Evolutionary conservation across 2,797 vertebrate genomes (phyloP).

Genomic region (Xiphorhynchus erythropygius): DNA sequence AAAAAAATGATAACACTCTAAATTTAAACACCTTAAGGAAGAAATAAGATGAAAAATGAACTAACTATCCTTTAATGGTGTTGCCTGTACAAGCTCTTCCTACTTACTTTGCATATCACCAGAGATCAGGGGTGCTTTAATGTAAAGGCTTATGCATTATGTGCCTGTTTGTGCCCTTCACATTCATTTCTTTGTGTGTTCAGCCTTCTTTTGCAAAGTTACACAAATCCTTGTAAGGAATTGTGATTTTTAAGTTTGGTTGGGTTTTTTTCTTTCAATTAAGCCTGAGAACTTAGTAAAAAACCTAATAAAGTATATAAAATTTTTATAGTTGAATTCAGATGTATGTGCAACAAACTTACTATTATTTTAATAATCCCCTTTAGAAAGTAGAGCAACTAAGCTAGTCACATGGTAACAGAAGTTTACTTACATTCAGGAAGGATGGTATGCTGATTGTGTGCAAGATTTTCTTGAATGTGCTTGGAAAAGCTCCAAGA

Average conservation of each 20-base stretch:
- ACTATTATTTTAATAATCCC: background rate
- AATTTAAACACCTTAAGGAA: background rate
- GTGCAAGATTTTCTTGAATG: slow-evolving; percentile 89
- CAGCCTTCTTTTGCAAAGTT: background rate
- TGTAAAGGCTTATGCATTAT: background rate
- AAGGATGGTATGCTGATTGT: slow-evolving; percentile 87
- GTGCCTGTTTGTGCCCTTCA: background rate
- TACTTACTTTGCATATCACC: background rate
- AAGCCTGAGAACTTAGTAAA: background rate
- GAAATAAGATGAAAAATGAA: background rate
- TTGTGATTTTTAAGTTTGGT: background rate
- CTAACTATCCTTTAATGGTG: background rate
- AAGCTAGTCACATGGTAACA: background rate
- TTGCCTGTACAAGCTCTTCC: background rate
- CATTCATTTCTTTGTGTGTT: rapidly evolving
- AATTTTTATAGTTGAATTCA: background rate
- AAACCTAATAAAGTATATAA: background rate
- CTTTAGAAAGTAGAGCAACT: background rate
- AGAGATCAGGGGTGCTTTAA: background rate
- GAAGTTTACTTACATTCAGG: slow-evolving; percentile 79
- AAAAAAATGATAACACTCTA: background rate
- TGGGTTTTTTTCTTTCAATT: background rate
- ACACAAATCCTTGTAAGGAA: background rate
- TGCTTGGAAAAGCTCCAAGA: slow-evolving; percentile 83
- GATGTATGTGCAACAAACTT: background rate